A percentile compares a stretch with the other conserved stretches of the same genome.
phyloP scores from a whole-genome alignment of 2,113 vertebrate species.

The Spea multiplicata region DNA sequence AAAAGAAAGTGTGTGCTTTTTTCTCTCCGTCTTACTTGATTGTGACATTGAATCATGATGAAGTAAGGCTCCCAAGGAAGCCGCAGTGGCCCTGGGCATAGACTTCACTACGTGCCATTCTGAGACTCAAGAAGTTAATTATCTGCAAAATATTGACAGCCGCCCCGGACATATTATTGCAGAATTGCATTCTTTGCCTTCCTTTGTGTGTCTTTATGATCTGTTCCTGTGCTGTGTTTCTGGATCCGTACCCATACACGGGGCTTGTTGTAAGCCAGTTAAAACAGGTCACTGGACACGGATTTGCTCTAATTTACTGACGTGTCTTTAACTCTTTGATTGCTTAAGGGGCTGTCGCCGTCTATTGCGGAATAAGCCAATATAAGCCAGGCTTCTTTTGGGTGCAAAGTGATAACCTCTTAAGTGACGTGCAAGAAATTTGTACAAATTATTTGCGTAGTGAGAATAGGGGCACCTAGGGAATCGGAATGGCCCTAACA shows the following conservation, averaged over 20 bases:
- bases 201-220: constrained; percentile 3
- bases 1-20: no score
- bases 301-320: constrained; percentile 39
- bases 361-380: not conserved
- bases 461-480: no score
- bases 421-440: not conserved
- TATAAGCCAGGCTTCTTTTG: not conserved
- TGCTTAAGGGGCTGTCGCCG: not conserved
- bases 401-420: not conserved
- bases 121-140: no score
- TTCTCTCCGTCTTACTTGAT: no score
- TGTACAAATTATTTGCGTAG: no score
- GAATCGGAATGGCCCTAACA: no score
- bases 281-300: constrained; percentile 42
- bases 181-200: not conserved
- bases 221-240: constrained; percentile 3
- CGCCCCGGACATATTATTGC: not conserved
- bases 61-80: no score
- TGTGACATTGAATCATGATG: no score
- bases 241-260: not conserved
- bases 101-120: no score
- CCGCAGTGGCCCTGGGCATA: no score
- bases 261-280: constrained; percentile 19
- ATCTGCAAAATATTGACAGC: no score
- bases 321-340: constrained; percentile 7